Percentiles rank a stretch among this genome's conserved stretches.
These are phyloP conservation scores for Diabrotica virgifera DNA, from an alignment of 1,140 invertebrate genomes.

Conservation along the genomic window DNA sequence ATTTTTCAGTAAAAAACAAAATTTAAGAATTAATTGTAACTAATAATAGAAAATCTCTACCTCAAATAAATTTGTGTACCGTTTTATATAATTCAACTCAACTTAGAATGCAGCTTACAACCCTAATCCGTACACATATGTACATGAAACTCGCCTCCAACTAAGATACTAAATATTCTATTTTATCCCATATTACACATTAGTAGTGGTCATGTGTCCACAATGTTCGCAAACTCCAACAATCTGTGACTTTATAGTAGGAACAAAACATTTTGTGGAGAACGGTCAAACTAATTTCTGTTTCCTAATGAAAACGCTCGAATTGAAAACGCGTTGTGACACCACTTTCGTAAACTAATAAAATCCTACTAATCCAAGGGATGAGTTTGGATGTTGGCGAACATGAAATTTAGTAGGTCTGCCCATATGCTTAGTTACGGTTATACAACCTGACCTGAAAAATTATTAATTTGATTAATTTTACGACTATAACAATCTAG, in stretches of 20 bases:
- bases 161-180: slow-evolving; percentile 3
- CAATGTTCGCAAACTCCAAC: not conserved
- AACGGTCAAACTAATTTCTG: slow-evolving; percentile 2
- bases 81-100: not conserved
- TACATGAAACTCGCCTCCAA: not conserved
- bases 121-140: too few species aligned
- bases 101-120: not conserved
- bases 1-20: too few species aligned
- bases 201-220: not conserved
- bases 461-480: too few species aligned
- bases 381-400: too few species aligned
- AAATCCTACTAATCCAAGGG: not conserved
- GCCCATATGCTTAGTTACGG: too few species aligned
- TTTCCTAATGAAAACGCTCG: not conserved
- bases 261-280: not conserved
- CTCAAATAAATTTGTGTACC: not conserved
- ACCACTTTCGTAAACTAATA: not conserved
- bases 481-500: too few species aligned
- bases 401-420: too few species aligned
- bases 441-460: too few species aligned
- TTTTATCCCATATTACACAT: not conserved
- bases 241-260: not conserved
- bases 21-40: too few species aligned
- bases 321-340: not conserved
- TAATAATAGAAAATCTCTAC: too few species aligned